phyloP scores from a whole-genome alignment of 2,113 vertebrate genomes.

The Silurus glanis region DNA sequence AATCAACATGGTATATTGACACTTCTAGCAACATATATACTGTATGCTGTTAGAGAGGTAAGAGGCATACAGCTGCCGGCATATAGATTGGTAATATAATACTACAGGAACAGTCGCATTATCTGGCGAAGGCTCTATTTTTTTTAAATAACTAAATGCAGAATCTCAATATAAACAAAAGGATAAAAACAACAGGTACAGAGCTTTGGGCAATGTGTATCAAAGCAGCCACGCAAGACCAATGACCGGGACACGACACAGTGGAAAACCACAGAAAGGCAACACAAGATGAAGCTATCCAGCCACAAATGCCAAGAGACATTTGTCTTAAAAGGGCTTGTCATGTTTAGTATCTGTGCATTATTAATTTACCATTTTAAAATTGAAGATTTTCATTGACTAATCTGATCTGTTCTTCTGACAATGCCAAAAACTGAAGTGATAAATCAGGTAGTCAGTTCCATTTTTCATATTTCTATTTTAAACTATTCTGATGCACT shows the following conservation, averaged over 20 bases:
- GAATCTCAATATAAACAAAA: constrained; percentile 32
- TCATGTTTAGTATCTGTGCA: not conserved
- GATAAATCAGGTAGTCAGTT: not conserved
- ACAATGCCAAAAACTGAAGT: not conserved
- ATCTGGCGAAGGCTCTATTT: not conserved
- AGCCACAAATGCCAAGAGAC: constrained; percentile 8
- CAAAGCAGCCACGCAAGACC: constrained; percentile 2
- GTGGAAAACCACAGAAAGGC: constrained; percentile 20
- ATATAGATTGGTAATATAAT: constrained; percentile 12
- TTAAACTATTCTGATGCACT: not conserved
- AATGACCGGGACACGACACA: not conserved
- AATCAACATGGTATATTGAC: not conserved
- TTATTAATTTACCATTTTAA: constrained; percentile 15
- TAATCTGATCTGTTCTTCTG: not conserved
- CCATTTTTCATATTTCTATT: not conserved
- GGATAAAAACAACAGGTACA: not conserved
- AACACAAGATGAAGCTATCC: not conserved
- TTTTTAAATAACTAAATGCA: constrained; percentile 24
- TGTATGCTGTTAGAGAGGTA: not conserved
- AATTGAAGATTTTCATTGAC: not conserved
- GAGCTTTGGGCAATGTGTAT: constrained; percentile 3
- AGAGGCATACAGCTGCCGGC: not conserved
- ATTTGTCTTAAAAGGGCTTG: constrained; percentile 19
- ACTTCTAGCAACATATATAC: not conserved
- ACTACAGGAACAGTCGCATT: not conserved